Percentiles rank a stretch among this genome's conserved stretches.
Evolutionary conservation across 2,113 vertebrate species (phyloP).

Genomic region (Baryphthengus martii): DNA sequence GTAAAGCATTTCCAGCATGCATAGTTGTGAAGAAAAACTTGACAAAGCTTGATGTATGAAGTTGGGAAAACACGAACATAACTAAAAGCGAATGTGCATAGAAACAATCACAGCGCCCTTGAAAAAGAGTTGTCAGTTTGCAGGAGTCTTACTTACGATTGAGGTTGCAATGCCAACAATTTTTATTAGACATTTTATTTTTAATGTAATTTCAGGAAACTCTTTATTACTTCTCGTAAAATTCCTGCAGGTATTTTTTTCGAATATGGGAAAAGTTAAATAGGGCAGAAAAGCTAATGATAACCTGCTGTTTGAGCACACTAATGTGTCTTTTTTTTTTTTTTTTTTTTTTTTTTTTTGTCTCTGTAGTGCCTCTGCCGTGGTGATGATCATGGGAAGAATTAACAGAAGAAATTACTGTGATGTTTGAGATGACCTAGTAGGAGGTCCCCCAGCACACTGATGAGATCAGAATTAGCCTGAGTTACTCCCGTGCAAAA

Average conservation of each 20-base stretch:
- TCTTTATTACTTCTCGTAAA: background rate
- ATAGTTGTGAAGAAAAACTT: background rate
- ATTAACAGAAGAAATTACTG: background rate
- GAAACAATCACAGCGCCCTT: background rate
- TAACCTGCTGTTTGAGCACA: background rate
- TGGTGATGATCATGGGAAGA: background rate
- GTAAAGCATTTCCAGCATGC: background rate
- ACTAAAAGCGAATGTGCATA: background rate
- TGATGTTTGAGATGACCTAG: background rate
- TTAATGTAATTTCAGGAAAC: background rate
- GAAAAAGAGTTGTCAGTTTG: background rate
- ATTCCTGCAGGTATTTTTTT: background rate
- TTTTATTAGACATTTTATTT: background rate
- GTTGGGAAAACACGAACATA: background rate
- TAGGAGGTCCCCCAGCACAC: background rate
- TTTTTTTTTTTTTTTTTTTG: background rate
- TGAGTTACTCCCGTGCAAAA: background rate
- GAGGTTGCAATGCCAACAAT: background rate
- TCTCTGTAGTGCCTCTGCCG: background rate
- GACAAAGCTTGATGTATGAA: background rate
- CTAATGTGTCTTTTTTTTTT: background rate
- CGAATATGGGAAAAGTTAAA: background rate
- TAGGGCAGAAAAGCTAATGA: background rate
- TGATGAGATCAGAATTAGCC: background rate
- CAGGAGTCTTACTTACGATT: background rate